Base-by-base conservation (phyloP, 1,140 invertebrate genomes). In the Microvelia longipes region DNA sequence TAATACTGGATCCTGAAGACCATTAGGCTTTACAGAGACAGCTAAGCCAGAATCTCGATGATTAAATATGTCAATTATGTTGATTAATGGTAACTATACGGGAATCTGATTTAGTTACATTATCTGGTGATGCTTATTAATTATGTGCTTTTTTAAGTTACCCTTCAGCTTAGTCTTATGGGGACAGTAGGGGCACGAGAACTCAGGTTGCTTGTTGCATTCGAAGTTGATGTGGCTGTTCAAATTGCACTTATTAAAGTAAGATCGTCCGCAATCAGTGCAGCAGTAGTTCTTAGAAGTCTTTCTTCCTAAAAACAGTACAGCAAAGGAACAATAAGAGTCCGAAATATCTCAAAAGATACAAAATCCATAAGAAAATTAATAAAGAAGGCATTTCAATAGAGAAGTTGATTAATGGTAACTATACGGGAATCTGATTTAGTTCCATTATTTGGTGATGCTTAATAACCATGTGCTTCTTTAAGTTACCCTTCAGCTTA, bases 111-210 rank as follows among this genome's bases (percentile, higher is more conserved):
- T n/a, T n/a, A n/a, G n/a, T n/a, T n/a, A n/a, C n/a, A n/a, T n/a
- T n/a, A n/a, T n/a, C n/a, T n/a, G n/a, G n/a, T n/a, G n/a, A 27
- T 69, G 68, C 26, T 19, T 28, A 26, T 14, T 24, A 2, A 64
- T 28, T 71, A 81, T 79, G 69, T 83, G 82, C 68, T 80, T 80
- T 62, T 79, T 76, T n/a, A 83, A 76, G 29, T 81, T 80, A 29
- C 81, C 82, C 29, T 81, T 82, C 26, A 81, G 79, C 68, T 78
- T 82, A 66, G 80, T 80, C 67, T 77, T 78, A 71, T 82, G 80
- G 61, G 77, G 76, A 72, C 83, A 84, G 29, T 82, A 70, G 19
- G 79, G 75, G 74, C 84, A 85, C 25, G 75, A 74, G 67, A 82
- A 79, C 19, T 50, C 5, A 50, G 35, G 35, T 19, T 50, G 5